A percentile compares a stretch with the other conserved stretches of the same genome.
These are phyloP conservation scores for Periplaneta americana DNA, from an alignment of 1,140 invertebrate genomes.

Conservation along the genomic window DNA sequence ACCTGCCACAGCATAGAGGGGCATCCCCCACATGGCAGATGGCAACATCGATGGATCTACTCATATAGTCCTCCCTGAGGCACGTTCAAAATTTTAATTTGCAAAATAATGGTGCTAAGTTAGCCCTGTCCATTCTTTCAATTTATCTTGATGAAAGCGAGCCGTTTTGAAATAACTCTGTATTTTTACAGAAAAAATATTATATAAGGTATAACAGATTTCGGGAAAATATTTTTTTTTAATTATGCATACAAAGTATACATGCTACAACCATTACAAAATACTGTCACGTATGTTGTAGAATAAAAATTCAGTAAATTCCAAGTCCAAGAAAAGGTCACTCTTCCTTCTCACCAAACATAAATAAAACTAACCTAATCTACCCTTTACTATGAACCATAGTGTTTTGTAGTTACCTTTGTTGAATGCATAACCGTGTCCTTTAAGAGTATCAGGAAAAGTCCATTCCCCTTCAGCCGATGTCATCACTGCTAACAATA, in stretches of 20 bases:
- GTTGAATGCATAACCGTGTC: slow-evolving; percentile 6
- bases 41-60: no score
- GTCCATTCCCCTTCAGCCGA: not conserved
- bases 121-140: no score
- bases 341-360: not conserved
- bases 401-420: not conserved
- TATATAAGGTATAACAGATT: no score
- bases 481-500: not conserved
- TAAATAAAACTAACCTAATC: not conserved
- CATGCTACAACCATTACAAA: not conserved
- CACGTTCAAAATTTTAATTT: no score
- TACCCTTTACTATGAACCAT: not conserved
- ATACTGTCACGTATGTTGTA: not conserved
- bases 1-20: no score
- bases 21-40: no score
- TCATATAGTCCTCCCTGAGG: no score
- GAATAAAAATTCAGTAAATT: not conserved
- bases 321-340: no score
- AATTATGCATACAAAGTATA: not conserved
- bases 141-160: no score
- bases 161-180: no score
- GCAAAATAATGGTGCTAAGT: no score
- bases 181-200: no score
- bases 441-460: slow-evolving; percentile 6
- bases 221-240: not conserved